A percentile compares a stretch with the other conserved stretches of the same genome.
These are phyloP conservation scores for Phalloptychus januarius DNA, from an alignment of 2,797 vertebrate species.

Conservation along the genomic window DNA sequence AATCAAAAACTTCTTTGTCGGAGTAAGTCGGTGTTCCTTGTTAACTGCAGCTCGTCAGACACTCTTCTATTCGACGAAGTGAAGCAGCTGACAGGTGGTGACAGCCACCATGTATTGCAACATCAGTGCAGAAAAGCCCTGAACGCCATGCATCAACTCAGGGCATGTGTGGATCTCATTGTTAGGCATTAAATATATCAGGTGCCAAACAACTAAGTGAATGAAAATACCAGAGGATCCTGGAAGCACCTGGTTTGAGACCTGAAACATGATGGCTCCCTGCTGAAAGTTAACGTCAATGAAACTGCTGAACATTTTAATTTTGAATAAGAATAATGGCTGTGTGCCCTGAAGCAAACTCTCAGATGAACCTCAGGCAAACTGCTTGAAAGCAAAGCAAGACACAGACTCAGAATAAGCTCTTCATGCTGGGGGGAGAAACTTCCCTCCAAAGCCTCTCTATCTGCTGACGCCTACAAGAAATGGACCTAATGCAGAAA, in stretches of 20 bases:
- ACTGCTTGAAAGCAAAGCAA: constrained; percentile 16
- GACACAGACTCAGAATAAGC: background rate
- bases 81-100: background rate
- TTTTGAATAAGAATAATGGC: background rate
- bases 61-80: background rate
- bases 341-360: background rate
- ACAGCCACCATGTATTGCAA: background rate
- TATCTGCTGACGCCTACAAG: background rate
- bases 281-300: background rate
- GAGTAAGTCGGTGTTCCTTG: background rate
- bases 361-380: background rate
- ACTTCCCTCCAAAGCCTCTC: background rate
- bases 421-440: background rate
- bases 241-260: background rate
- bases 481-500: background rate
- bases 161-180: background rate
- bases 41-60: background rate
- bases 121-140: background rate
- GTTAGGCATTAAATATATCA: background rate
- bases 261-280: background rate
- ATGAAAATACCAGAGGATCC: background rate
- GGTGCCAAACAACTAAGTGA: background rate
- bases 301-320: background rate
- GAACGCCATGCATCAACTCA: background rate
- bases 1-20: background rate